These are phyloP conservation scores for Rhinogobio ventralis DNA, from an alignment of 2,797 vertebrate species.

Conservation along the genomic window DNA sequence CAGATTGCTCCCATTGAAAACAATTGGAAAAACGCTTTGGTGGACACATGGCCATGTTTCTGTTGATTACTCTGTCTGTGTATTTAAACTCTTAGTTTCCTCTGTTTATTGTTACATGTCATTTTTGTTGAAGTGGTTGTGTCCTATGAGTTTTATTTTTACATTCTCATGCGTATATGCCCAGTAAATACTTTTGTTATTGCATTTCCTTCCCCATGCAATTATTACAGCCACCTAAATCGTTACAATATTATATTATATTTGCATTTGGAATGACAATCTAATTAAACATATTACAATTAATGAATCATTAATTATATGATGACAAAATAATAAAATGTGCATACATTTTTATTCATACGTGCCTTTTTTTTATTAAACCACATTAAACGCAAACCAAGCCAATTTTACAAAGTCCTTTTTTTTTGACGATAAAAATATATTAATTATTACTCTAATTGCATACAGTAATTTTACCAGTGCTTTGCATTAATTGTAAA, in stretches of 20 bases:
- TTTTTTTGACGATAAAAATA: background rate
- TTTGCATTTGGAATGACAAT: background rate
- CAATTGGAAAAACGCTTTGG: no score
- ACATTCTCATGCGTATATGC: background rate
- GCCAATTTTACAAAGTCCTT: background rate
- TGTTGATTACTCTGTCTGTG: background rate
- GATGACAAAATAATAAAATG: background rate
- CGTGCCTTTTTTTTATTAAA: no score
- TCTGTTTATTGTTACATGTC: background rate
- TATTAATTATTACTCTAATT: background rate
- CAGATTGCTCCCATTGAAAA: background rate
- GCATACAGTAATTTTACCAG: background rate
- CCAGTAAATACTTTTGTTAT: background rate
- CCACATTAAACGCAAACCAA: background rate
- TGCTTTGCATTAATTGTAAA: background rate
- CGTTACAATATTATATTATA: background rate
- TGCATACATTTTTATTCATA: no score
- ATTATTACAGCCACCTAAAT: background rate
- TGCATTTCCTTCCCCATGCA: background rate
- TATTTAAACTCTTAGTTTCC: background rate
- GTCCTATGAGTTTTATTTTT: background rate
- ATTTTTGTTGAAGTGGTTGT: background rate
- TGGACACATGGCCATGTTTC: background rate
- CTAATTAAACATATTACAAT: background rate
- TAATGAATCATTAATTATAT: background rate